phyloP scores from a whole-genome alignment of 1,140 invertebrate species.

The Drosophila tsacasi region DNA sequence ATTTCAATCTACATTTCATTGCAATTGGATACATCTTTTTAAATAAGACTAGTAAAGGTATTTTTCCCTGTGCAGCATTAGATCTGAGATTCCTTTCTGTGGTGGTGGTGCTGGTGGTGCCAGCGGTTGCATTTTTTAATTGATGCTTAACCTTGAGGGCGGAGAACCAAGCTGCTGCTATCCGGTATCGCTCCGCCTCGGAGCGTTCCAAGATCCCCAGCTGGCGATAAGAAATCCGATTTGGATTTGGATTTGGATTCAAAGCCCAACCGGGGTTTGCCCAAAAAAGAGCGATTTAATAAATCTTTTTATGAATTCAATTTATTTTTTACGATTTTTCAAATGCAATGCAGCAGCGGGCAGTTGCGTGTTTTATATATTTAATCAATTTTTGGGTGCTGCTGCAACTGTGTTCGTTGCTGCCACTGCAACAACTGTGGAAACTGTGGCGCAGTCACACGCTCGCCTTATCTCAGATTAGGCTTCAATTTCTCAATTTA shows the following conservation, averaged over 20 bases:
- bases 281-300: constrained; percentile 78
- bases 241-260: constrained; percentile 58
- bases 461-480: constrained; percentile 74
- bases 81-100: constrained; percentile 61
- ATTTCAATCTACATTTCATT: too few relatives aligned
- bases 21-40: too few relatives aligned
- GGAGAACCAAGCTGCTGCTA: constrained; percentile 18
- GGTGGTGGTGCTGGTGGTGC: constrained; percentile 41
- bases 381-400: constrained; percentile 73
- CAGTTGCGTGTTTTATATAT: constrained; percentile 79
- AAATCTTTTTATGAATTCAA: constrained; percentile 82
- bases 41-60: neutral
- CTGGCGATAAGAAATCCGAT: constrained; percentile 67
- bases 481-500: constrained; percentile 82
- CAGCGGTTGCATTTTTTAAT: constrained; percentile 67
- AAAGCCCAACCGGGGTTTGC: constrained; percentile 37
- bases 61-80: constrained; percentile 44
- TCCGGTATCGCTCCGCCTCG: constrained; percentile 5
- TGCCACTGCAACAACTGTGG: constrained; percentile 28
- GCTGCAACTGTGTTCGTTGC: constrained; percentile 12
- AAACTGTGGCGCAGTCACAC: constrained; percentile 61
- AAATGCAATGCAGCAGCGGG: constrained; percentile 45
- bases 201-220: constrained; percentile 53
- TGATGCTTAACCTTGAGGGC: constrained; percentile 79
- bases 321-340: constrained; percentile 78